Evolutionary conservation across 1,140 invertebrate species (phyloP).

Genomic region (Trichomalopsis sarcophagae): DNA sequence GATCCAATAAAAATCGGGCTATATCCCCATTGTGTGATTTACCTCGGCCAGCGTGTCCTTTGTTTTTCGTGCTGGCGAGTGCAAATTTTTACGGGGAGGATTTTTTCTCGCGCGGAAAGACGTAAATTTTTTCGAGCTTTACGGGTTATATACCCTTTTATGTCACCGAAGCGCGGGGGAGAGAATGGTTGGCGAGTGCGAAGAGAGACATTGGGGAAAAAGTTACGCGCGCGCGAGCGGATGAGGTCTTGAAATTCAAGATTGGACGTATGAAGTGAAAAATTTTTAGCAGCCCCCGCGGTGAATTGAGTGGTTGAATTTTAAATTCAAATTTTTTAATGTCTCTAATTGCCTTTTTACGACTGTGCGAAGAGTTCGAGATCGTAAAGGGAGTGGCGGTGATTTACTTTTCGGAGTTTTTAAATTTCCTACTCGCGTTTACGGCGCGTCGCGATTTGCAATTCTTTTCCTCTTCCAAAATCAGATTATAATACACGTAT

Average conservation of each 20-base stretch:
- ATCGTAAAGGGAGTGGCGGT: not conserved
- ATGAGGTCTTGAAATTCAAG: not conserved
- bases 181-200: not conserved
- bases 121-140: not conserved
- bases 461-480: not conserved
- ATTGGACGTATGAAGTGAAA: not conserved
- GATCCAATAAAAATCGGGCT: too few species aligned
- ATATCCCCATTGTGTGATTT: too few species aligned
- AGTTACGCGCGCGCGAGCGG: not conserved
- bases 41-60: too few species aligned
- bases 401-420: not conserved
- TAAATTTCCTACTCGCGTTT: not conserved
- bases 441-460: not conserved
- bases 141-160: not conserved
- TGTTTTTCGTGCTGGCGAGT: too few species aligned
- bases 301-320: not conserved
- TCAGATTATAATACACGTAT: too few species aligned
- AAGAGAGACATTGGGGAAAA: not conserved
- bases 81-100: not conserved
- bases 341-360: not conserved
- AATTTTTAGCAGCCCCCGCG: not conserved
- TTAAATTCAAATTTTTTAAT: constrained; percentile 2
- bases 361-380: not conserved
- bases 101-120: not conserved
- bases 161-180: not conserved